phyloP scores from a whole-genome alignment of 1,140 invertebrate genomes.

The Pseudomyrmex sp. region DNA sequence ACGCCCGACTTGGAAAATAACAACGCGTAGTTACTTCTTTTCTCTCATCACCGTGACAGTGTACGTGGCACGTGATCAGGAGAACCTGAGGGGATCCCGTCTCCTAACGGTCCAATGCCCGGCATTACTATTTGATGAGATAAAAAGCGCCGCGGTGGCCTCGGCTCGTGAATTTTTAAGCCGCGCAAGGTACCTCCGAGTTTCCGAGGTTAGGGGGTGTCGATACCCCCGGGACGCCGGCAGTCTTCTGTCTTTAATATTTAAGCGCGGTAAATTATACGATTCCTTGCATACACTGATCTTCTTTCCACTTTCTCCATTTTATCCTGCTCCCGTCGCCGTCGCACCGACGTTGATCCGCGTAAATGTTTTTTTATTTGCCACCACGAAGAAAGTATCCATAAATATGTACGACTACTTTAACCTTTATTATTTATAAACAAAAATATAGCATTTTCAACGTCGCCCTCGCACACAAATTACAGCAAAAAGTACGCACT shows the following conservation, averaged over 20 bases:
- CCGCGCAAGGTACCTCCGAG: constrained; percentile 66
- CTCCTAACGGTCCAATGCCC: constrained; percentile 63
- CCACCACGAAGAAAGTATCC: constrained; percentile 18
- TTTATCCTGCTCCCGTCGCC: constrained; percentile 27
- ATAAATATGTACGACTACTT: constrained; percentile 38
- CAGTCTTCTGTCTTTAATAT: constrained; percentile 81
- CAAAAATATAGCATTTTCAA: not conserved
- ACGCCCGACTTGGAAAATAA: not conserved
- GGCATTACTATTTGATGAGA: constrained; percentile 81
- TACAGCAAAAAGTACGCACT: not conserved
- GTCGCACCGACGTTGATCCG: not conserved
- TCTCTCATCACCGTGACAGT: not conserved
- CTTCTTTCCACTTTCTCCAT: constrained; percentile 61
- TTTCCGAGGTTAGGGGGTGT: constrained; percentile 81
- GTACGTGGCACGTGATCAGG: constrained; percentile 30
- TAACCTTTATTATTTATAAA: constrained; percentile 16
- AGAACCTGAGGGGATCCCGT: constrained; percentile 59
- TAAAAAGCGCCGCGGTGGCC: constrained; percentile 80
- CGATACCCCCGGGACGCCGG: constrained; percentile 76
- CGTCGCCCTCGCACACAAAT: not conserved
- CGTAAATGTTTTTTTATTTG: too few relatives aligned
- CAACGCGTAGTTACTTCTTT: constrained; percentile 12
- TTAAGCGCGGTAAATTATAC: constrained; percentile 82
- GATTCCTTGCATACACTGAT: constrained; percentile 70
- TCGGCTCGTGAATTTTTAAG: constrained; percentile 80